phyloP scores from a whole-genome alignment of 2,888 invertebrate species.

The Ichneumoninae sp. region DNA sequence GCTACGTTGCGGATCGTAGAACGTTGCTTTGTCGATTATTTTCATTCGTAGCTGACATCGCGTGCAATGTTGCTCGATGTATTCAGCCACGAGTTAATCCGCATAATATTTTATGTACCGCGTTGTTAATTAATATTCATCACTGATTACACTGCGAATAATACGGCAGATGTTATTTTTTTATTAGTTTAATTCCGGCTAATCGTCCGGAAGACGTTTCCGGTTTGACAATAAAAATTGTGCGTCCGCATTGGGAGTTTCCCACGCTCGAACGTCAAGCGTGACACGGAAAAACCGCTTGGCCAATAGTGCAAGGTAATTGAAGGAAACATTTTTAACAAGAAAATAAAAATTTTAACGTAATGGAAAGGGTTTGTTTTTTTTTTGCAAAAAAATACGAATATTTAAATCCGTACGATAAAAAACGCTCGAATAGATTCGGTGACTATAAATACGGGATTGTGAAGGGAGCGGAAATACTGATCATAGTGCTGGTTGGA shows the following conservation, averaged over 20 bases:
- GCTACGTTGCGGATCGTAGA: neutral
- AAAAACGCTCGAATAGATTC: too few relatives aligned
- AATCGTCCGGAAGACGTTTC: neutral
- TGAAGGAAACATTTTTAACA: too few relatives aligned
- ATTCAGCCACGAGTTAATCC: neutral
- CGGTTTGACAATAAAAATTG: slow-evolving; percentile 2
- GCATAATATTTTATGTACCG: neutral
- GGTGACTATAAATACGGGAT: too few relatives aligned
- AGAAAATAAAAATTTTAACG: too few relatives aligned
- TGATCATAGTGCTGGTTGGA: too few relatives aligned
- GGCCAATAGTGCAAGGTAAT: too few relatives aligned
- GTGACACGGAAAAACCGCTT: neutral
- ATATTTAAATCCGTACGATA: too few relatives aligned
- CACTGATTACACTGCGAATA: neutral
- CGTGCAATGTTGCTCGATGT: neutral
- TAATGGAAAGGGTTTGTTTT: too few relatives aligned
- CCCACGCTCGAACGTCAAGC: neutral
- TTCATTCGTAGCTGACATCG: neutral
- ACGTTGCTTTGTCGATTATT: slow-evolving; percentile 1
- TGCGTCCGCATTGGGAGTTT: neutral
- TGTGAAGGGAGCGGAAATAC: too few relatives aligned
- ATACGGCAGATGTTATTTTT: neutral
- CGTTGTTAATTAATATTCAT: neutral
- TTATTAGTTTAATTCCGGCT: neutral
- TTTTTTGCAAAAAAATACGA: too few relatives aligned